These are phyloP conservation scores for Penaeus monodon DNA, from an alignment of 2,888 invertebrate species.

Conservation along the genomic window DNA sequence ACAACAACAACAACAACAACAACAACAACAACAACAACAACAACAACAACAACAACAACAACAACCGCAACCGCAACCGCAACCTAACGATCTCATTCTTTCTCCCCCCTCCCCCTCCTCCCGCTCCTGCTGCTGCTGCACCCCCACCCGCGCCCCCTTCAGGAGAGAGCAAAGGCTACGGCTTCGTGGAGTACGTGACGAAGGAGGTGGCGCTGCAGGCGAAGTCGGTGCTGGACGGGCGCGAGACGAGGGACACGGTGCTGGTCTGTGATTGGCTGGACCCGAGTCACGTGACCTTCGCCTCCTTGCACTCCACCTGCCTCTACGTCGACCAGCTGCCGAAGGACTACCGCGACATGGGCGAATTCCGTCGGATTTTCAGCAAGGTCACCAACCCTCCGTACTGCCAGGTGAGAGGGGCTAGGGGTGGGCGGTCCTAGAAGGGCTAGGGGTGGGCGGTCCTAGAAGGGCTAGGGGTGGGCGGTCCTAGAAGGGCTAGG, in stretches of 20 bases:
- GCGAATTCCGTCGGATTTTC: constrained; percentile 72
- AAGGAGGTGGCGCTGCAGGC: constrained; percentile 72
- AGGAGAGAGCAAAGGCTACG: constrained; percentile 74
- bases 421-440: background rate
- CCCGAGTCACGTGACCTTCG: constrained; percentile 71
- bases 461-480: too few species aligned
- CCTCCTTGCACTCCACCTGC: constrained; percentile 73
- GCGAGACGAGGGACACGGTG: constrained; percentile 68
- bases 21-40: too few species aligned
- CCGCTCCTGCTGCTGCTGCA: background rate
- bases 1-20: too few species aligned
- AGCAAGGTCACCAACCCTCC: constrained; percentile 72
- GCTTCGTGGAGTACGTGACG: constrained; percentile 73
- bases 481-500: too few species aligned
- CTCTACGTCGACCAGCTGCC: constrained; percentile 73
- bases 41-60: too few species aligned
- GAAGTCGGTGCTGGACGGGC: constrained; percentile 71
- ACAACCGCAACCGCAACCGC: background rate
- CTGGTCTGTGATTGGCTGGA: constrained; percentile 73
- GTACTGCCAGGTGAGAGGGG: constrained; percentile 72
- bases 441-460: too few species aligned
- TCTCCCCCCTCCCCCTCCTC: background rate
- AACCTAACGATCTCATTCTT: too few species aligned
- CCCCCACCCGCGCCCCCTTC: constrained; percentile 16
- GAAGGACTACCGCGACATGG: constrained; percentile 72